These are phyloP conservation scores for Galagoides demidoff DNA, from an alignment of 2,797 vertebrate species.

Conservation along the genomic window DNA sequence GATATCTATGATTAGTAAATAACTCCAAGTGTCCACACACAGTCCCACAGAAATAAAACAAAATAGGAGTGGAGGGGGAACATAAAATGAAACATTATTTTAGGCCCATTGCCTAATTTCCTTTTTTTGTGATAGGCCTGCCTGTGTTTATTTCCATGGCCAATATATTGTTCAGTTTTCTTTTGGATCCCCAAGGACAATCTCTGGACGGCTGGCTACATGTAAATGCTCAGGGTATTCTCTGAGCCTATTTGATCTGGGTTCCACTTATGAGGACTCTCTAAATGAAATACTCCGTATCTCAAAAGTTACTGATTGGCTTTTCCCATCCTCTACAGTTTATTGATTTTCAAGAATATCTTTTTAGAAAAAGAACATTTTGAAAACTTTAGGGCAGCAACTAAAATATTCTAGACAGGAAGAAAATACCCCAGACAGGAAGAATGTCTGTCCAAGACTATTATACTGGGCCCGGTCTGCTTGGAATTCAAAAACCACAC, in stretches of 20 bases:
- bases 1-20: not conserved
- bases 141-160: conserved; percentile 70
- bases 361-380: conserved; percentile 69
- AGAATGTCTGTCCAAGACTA: conserved; percentile 80
- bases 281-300: not conserved
- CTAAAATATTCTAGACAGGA: conserved; percentile 82
- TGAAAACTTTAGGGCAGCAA: conserved; percentile 69
- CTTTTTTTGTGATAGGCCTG: conserved; percentile 57
- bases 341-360: conserved; percentile 78
- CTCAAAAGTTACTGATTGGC: conserved; percentile 28
- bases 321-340: conserved; percentile 63
- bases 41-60: conserved; percentile 13
- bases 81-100: conserved; percentile 72
- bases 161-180: conserved; percentile 46
- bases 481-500: conserved; percentile 74
- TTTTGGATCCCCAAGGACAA: not conserved
- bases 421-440: conserved; percentile 83
- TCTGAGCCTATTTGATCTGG: not conserved
- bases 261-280: not conserved
- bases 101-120: conserved; percentile 74
- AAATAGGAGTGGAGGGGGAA: conserved; percentile 1
- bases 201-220: not conserved
- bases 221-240: not conserved
- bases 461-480: conserved; percentile 69
- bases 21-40: not conserved